These are phyloP conservation scores for Dryobates pubescens DNA, from an alignment of 2,797 vertebrate species.

Conservation along the genomic window DNA sequence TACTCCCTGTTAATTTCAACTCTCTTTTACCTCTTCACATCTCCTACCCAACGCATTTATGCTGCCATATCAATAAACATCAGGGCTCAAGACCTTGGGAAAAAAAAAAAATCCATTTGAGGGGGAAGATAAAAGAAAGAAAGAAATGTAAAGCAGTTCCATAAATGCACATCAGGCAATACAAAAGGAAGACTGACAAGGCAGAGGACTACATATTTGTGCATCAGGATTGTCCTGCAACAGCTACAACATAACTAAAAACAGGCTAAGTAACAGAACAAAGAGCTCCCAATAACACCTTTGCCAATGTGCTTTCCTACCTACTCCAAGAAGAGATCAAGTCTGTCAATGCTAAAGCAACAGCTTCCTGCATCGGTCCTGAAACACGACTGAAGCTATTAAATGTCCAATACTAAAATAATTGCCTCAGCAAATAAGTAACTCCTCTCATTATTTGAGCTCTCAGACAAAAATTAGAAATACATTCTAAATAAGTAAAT, in stretches of 20 bases:
- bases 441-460: not conserved
- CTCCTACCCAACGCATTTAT: not conserved
- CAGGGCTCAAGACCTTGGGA: not conserved
- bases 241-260: not conserved
- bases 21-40: not conserved
- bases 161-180: not conserved
- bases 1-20: not conserved
- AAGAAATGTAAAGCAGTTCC: not conserved
- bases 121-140: not conserved
- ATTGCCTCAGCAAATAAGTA: not conserved
- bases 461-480: not conserved
- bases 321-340: not conserved
- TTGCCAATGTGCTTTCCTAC: accelerated
- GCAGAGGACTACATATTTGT: accelerated
- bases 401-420: not conserved
- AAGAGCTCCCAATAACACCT: not conserved
- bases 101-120: not conserved
- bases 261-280: not conserved
- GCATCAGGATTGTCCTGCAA: not conserved
- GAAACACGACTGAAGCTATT: not conserved
- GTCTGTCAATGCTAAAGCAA: not conserved
- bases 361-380: not conserved
- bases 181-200: not conserved
- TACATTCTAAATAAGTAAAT: not conserved
- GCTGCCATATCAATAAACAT: not conserved